phyloP scores from a whole-genome alignment of 1,140 invertebrate genomes.

The Calephelis virginiensis region DNA sequence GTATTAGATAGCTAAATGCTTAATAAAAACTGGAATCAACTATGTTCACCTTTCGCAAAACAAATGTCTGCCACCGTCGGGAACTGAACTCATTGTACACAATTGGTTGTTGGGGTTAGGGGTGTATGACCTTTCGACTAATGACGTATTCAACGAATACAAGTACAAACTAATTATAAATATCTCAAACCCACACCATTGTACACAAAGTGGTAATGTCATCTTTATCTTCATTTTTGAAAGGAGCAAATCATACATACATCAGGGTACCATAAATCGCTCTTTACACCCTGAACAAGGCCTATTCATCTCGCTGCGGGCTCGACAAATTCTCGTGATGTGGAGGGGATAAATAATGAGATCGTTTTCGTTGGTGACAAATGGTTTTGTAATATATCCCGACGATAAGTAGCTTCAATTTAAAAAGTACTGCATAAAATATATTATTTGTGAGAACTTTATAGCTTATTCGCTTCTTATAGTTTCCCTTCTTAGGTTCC shows the following conservation, averaged over 20 bases:
- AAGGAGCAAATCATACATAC: slow-evolving; percentile 41
- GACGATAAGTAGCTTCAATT: slow-evolving; percentile 1
- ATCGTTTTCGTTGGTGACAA: slow-evolving; percentile 18
- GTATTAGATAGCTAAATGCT: no score
- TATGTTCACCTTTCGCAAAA: no score
- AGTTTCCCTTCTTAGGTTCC: no score
- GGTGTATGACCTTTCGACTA: no score
- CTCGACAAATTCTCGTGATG: slow-evolving; percentile 48
- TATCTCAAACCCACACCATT: background rate
- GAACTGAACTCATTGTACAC: no score
- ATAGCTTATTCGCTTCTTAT: no score
- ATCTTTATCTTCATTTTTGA: slow-evolving; percentile 1
- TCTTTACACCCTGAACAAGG: slow-evolving; percentile 35
- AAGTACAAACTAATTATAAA: background rate
- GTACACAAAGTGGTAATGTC: background rate
- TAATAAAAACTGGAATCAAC: no score
- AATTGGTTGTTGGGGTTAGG: no score
- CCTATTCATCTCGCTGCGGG: slow-evolving; percentile 47
- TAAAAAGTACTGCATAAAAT: slow-evolving; percentile 3
- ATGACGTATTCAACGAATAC: no score
- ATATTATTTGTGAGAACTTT: background rate
- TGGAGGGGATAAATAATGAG: slow-evolving; percentile 18
- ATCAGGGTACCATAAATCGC: slow-evolving; percentile 45
- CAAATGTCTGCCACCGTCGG: no score
- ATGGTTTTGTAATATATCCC: background rate